A percentile compares a stretch with the other conserved stretches of the same genome.
phyloP scores from a whole-genome alignment of 2,113 vertebrate genomes.

The Microtus richardsoni region DNA sequence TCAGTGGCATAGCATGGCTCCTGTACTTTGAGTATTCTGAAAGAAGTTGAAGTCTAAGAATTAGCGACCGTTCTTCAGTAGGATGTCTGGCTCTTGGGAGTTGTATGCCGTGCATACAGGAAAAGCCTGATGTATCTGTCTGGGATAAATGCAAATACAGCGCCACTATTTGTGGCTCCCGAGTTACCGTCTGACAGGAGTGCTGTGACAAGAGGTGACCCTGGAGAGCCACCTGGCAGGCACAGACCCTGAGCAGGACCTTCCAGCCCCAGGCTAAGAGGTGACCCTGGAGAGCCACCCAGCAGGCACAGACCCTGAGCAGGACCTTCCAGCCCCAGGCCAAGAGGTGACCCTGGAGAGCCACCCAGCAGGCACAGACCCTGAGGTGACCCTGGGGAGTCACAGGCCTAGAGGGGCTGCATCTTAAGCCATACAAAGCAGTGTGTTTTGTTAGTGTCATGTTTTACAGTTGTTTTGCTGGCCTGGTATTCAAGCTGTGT shows the following conservation, averaged over 20 bases:
- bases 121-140: neutral
- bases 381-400: no score
- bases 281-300: no score
- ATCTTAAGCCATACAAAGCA: slow-evolving; percentile 1
- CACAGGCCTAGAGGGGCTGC: neutral
- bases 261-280: neutral
- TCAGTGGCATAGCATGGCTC: neutral
- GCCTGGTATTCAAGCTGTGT: neutral
- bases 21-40: neutral
- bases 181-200: neutral
- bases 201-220: neutral
- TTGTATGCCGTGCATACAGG: neutral
- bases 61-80: neutral
- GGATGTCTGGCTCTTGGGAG: neutral
- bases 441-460: neutral
- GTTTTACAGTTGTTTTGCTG: slow-evolving; percentile 34
- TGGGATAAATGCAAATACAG: neutral
- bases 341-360: neutral
- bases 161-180: neutral
- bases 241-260: neutral
- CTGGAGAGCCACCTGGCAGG: neutral
- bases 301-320: neutral
- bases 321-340: no score
- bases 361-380: neutral
- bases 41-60: neutral